Evolutionary conservation across 2,888 invertebrate species (phyloP).

Genomic region (Drosophila prolongata): DNA sequence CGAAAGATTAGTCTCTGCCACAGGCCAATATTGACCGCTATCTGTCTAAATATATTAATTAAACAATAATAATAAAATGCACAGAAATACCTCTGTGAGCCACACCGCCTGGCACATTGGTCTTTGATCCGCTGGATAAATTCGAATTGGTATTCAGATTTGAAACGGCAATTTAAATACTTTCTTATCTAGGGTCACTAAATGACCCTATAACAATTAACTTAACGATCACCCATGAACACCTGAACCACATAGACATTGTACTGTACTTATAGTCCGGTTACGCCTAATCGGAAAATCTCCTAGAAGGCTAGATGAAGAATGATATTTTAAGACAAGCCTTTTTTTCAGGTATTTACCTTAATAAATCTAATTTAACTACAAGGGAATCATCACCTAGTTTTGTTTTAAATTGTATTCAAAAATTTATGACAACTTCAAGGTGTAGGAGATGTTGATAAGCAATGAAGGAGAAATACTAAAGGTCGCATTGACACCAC

Average conservation of each 20-base stretch:
- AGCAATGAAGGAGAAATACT: too few species aligned
- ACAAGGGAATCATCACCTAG: neutral
- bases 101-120: slow-evolving; percentile 56
- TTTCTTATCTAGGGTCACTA: slow-evolving; percentile 33
- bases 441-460: neutral
- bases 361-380: neutral
- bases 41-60: slow-evolving; percentile 74
- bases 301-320: slow-evolving; percentile 9
- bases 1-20: slow-evolving; percentile 63
- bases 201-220: slow-evolving; percentile 35
- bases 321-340: neutral
- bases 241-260: neutral
- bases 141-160: slow-evolving; percentile 15
- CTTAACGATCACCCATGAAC: slow-evolving; percentile 8
- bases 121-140: slow-evolving; percentile 23
- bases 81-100: slow-evolving; percentile 32
- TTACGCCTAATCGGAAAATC: neutral
- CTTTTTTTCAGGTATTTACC: neutral
- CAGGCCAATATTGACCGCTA: slow-evolving; percentile 64
- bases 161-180: slow-evolving; percentile 30
- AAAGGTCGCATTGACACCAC: too few species aligned
- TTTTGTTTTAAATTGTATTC: neutral
- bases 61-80: slow-evolving; percentile 59
- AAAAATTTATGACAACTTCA: neutral
- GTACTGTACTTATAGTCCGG: slow-evolving; percentile 2